Evolutionary conservation across 2,113 vertebrate species (phyloP).

Genomic region (Nycticebus coucang): DNA sequence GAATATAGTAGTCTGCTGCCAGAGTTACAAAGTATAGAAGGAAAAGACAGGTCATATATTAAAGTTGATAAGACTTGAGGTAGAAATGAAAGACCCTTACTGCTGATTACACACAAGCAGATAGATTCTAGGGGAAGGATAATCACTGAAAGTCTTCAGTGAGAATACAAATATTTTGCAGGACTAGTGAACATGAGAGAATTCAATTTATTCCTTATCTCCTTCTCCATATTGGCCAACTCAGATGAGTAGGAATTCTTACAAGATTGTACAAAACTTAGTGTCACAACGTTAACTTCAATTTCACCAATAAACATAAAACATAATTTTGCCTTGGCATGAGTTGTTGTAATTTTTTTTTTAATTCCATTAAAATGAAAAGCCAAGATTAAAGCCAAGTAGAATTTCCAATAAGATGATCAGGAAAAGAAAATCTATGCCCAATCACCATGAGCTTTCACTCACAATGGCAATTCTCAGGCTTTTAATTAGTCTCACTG

Average conservation of each 20-base stretch:
- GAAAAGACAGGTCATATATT: background rate
- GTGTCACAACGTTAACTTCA: background rate
- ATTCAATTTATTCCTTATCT: background rate
- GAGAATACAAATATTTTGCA: background rate
- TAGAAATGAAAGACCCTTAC: background rate
- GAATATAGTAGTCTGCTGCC: background rate
- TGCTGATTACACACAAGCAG: background rate
- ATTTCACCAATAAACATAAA: background rate
- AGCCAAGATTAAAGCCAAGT: background rate
- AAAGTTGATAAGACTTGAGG: background rate
- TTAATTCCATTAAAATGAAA: conserved; percentile 37
- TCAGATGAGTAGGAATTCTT: background rate
- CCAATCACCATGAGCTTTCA: background rate
- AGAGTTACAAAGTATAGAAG: background rate
- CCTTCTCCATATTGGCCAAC: background rate
- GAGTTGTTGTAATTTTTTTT: background rate
- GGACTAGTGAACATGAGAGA: background rate
- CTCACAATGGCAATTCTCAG: background rate
- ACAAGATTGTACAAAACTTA: background rate
- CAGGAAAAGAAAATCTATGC: background rate
- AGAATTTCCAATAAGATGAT: background rate
- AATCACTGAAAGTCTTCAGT: background rate
- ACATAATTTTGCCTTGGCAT: conserved; percentile 11
- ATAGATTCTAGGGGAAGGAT: background rate
- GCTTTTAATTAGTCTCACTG: background rate